Conservation (phyloP, 2,113 vertebrate species). For the Phoenicopterus ruber region DNA sequence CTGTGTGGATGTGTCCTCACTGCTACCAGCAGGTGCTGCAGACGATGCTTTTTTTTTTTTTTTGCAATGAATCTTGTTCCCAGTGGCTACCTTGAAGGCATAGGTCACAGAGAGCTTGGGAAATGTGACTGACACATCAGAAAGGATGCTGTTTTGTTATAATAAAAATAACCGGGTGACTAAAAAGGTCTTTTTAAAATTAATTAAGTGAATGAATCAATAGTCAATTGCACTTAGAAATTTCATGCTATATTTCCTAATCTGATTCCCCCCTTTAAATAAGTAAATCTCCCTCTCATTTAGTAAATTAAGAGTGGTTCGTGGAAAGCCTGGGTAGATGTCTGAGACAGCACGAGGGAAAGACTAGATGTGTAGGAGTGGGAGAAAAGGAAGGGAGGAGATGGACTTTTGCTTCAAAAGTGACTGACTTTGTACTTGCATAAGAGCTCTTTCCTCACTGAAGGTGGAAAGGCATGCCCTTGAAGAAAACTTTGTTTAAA, state of each 20-base stretch:
- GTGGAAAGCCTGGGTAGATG: background rate
- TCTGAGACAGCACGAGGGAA: accelerated
- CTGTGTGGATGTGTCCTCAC: background rate
- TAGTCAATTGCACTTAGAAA: background rate
- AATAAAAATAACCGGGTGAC: background rate
- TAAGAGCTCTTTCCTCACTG: background rate
- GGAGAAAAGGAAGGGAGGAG: background rate
- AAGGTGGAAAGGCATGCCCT: background rate
- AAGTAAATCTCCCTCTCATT: background rate
- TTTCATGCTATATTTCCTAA: background rate
- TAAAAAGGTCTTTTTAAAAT: background rate
- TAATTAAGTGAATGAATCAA: background rate
- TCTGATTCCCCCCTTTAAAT: background rate
- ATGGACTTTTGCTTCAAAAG: background rate
- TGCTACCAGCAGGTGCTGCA: accelerated
- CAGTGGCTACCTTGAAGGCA: background rate
- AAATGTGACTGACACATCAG: accelerated
- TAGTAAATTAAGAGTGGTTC: background rate
- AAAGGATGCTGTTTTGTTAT: background rate
- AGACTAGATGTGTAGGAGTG: background rate
- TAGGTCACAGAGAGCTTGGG: background rate
- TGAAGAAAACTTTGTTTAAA: background rate
- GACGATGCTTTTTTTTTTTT: background rate
- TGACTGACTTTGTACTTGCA: background rate
- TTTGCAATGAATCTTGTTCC: background rate